These are phyloP conservation scores for Hyla sarda DNA, from an alignment of 2,113 vertebrate genomes.

Conservation along the genomic window DNA sequence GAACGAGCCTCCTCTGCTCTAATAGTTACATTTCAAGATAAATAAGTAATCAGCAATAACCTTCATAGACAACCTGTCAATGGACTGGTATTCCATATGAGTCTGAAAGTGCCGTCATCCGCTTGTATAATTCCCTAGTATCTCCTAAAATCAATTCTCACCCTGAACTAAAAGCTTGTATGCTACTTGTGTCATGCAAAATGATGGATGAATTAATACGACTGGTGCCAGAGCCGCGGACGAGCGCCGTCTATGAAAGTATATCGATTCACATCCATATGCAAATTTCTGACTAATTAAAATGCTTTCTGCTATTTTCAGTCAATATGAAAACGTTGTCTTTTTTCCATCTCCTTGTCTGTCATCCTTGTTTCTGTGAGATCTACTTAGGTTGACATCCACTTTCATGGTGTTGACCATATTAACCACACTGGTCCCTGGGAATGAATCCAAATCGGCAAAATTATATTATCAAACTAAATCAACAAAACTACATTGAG, in stretches of 20 bases:
- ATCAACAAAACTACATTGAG: no score
- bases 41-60: slow-evolving; percentile 35
- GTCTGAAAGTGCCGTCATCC: slow-evolving; percentile 32
- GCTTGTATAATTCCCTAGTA: slow-evolving; percentile 42
- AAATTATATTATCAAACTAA: not conserved
- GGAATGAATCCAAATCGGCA: not conserved
- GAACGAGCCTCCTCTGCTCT: not conserved
- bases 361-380: not conserved
- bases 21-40: slow-evolving; percentile 32
- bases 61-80: slow-evolving; percentile 26
- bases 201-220: slow-evolving; percentile 50
- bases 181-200: slow-evolving; percentile 44
- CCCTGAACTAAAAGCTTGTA: slow-evolving; percentile 49
- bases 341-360: not conserved
- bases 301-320: slow-evolving; percentile 43
- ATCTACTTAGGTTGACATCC: not conserved
- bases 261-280: slow-evolving; percentile 51
- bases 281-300: slow-evolving; percentile 55
- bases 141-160: slow-evolving; percentile 49
- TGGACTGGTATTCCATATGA: slow-evolving; percentile 35
- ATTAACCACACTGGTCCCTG: not conserved
- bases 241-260: slow-evolving; percentile 27
- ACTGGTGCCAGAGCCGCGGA: slow-evolving; percentile 46
- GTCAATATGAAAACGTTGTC: not conserved
- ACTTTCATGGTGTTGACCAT: not conserved